A percentile compares a stretch with the other conserved stretches of the same genome.
These are phyloP conservation scores for Rousettus madagascariensis DNA, from an alignment of 2,797 vertebrate genomes.

Conservation along the genomic window DNA sequence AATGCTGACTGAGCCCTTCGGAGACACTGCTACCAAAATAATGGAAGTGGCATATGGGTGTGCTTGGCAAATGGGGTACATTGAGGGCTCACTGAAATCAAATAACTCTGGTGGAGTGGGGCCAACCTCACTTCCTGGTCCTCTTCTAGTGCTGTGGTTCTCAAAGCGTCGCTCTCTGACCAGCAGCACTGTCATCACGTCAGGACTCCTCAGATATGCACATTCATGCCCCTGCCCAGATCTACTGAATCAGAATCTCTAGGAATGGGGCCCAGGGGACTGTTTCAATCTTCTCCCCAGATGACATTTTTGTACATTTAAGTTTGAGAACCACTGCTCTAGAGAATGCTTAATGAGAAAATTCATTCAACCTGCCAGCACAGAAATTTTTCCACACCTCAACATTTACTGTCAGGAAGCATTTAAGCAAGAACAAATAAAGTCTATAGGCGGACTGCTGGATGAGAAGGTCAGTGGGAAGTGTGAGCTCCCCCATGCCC, in stretches of 20 bases:
- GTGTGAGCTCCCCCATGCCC: background rate
- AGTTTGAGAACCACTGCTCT: background rate
- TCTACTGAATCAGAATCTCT: background rate
- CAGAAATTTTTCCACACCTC: slow-evolving; percentile 55
- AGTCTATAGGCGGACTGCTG: background rate
- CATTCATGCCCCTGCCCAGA: background rate
- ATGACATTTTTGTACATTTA: background rate
- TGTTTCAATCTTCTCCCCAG: background rate
- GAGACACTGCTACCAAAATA: background rate
- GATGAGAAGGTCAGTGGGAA: background rate
- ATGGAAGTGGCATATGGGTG: background rate
- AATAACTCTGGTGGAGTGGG: rapidly evolving
- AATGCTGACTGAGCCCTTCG: background rate
- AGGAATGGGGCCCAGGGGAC: background rate
- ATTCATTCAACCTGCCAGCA: slow-evolving; percentile 40
- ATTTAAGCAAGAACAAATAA: background rate
- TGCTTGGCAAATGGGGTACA: background rate
- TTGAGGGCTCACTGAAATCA: background rate
- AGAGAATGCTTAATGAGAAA: slow-evolving; percentile 2
- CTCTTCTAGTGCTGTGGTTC: background rate
- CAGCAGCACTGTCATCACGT: rapidly evolving
- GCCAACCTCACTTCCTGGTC: background rate
- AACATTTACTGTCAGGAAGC: background rate
- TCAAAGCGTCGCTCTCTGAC: background rate
- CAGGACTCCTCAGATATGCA: background rate